Evolutionary conservation across 2,797 vertebrate species (phyloP).

Genomic region (Phrynocephalus forsythii): DNA sequence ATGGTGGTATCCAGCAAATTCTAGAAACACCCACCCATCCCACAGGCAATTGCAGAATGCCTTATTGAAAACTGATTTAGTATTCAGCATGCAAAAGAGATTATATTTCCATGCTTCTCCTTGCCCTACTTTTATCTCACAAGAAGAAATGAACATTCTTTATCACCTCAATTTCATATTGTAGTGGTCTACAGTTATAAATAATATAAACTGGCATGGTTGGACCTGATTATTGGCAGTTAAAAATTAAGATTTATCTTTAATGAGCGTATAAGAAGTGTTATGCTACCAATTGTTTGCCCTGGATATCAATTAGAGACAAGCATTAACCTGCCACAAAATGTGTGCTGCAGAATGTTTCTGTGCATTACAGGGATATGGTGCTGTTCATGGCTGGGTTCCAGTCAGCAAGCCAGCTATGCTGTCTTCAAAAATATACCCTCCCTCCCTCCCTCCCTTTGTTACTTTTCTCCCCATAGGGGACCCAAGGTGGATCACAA

Average conservation of each 20-base stretch:
- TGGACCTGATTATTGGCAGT: not conserved
- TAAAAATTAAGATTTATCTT: not conserved
- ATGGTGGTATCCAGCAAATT: constrained; percentile 58
- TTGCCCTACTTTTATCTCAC: not conserved
- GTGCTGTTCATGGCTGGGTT: no score
- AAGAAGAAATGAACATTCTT: constrained; percentile 7
- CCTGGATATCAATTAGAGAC: not conserved
- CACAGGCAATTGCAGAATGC: constrained; percentile 52
- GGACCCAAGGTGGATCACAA: no score
- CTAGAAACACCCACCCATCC: constrained; percentile 45
- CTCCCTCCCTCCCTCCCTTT: not conserved
- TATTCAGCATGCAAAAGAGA: constrained; percentile 43
- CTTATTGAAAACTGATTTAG: constrained; percentile 44
- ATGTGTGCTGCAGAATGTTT: not conserved
- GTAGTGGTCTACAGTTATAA: not conserved
- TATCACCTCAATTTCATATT: not conserved
- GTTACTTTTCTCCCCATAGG: not conserved
- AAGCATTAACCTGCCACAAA: not conserved
- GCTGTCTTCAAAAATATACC: not conserved
- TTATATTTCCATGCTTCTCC: constrained; percentile 21
- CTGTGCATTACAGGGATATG: not conserved
- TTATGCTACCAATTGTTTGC: not conserved
- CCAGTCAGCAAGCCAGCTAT: not conserved
- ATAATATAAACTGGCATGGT: not conserved
- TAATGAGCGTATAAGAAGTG: not conserved